phyloP scores from a whole-genome alignment of 2,888 invertebrate genomes.

The Diploptera punctata region DNA sequence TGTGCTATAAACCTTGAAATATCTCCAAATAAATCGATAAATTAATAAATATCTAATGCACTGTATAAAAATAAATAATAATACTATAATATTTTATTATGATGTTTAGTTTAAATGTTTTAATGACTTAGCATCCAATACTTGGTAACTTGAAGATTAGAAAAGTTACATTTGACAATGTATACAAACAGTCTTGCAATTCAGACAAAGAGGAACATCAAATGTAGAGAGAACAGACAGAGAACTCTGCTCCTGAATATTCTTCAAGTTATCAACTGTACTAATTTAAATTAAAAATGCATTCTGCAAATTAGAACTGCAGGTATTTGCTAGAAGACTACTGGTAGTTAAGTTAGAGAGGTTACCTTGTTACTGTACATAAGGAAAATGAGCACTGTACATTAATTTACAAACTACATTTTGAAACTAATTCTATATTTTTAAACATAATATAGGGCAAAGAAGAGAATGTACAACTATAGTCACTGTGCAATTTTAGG shows the following conservation, averaged over 20 bases:
- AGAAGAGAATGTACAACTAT: neutral
- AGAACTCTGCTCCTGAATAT: no score
- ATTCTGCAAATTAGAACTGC: constrained; percentile 28
- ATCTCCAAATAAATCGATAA: no score
- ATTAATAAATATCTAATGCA: constrained; percentile 4
- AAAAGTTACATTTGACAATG: no score
- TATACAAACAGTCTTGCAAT: no score
- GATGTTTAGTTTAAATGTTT: no score
- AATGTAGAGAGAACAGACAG: no score
- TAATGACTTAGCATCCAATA: no score
- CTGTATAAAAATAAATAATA: neutral
- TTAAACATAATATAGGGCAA: neutral
- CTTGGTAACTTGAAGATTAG: constrained; percentile 9
- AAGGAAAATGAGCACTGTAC: constrained; percentile 8
- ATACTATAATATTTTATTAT: no score
- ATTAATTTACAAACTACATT: neutral
- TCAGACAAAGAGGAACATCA: no score
- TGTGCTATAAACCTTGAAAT: no score
- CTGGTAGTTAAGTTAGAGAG: constrained; percentile 30
- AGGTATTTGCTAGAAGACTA: constrained; percentile 28
- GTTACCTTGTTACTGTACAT: constrained; percentile 27
- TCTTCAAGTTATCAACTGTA: neutral
- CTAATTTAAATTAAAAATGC: neutral
- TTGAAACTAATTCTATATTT: neutral
- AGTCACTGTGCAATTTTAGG: neutral